Conservation (phyloP, 1,140 invertebrate species). For the Yoshiicerus persimilis region DNA sequence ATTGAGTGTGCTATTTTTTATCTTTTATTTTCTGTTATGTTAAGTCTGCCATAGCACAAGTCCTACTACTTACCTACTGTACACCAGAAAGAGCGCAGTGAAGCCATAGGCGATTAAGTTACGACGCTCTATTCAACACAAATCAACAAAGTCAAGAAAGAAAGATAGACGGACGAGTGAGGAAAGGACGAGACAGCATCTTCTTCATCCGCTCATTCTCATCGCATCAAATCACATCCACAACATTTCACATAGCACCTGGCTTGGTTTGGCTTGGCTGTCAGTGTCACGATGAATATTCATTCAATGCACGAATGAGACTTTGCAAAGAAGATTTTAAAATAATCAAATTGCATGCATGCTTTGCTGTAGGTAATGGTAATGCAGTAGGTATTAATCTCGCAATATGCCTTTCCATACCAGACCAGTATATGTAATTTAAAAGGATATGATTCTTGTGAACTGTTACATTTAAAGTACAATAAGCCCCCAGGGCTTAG, state of each 20-base stretch:
- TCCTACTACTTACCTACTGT: not conserved
- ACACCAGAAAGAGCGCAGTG: not conserved
- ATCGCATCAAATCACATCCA: not conserved
- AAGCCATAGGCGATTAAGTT: not conserved
- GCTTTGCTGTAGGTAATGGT: not conserved
- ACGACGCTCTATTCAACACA: not conserved
- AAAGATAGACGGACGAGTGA: not conserved
- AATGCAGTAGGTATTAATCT: too few relatives aligned
- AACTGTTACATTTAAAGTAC: not conserved
- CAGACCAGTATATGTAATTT: too few relatives aligned
- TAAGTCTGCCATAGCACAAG: not conserved
- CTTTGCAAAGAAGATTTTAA: not conserved
- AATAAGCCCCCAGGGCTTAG: too few relatives aligned
- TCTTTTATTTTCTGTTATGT: not conserved
- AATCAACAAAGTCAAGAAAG: not conserved
- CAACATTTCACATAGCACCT: not conserved
- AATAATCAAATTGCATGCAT: not conserved
- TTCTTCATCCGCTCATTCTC: not conserved
- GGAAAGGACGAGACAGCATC: not conserved
- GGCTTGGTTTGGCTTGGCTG: too few relatives aligned
- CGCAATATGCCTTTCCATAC: too few relatives aligned
- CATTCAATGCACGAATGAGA: not conserved
- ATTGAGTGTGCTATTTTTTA: not conserved
- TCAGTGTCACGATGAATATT: not conserved
- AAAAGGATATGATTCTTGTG: not conserved